These are phyloP conservation scores for Dinoponera quadriceps DNA, from an alignment of 1,140 invertebrate genomes.

Conservation along the genomic window DNA sequence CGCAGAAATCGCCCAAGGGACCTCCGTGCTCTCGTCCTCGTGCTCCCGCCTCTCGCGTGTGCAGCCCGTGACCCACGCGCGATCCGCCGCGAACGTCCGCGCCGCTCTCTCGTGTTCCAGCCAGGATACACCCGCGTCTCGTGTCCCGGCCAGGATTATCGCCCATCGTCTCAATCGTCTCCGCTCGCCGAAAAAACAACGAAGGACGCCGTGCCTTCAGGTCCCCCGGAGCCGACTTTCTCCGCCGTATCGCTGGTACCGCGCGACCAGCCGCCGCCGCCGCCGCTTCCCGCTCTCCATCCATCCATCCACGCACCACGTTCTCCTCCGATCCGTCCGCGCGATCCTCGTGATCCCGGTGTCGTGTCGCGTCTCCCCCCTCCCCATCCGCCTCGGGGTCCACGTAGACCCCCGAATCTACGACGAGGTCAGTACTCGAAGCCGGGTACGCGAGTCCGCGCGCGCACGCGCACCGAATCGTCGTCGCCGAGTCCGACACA, in stretches of 20 bases:
- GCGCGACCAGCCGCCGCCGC: neutral
- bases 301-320: neutral
- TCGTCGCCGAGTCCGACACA: constrained; percentile 54
- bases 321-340: neutral
- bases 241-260: constrained; percentile 18
- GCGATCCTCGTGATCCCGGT: neutral
- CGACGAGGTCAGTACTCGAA: constrained; percentile 55
- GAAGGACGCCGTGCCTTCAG: constrained; percentile 23
- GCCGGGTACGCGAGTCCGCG: constrained; percentile 44
- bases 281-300: neutral
- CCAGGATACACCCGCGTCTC: constrained; percentile 2
- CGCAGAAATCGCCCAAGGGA: constrained; percentile 52
- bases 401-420: constrained; percentile 39
- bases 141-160: constrained; percentile 11
- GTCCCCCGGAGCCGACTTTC: neutral
- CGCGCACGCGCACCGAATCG: constrained; percentile 50
- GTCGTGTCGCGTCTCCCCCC: constrained; percentile 26
- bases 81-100: constrained; percentile 13
- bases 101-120: constrained; percentile 8
- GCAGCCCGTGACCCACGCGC: constrained; percentile 19
- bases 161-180: neutral
- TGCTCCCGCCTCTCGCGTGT: constrained; percentile 38
- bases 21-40: constrained; percentile 15
- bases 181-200: neutral
- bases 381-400: neutral